Evolutionary conservation across 2,888 invertebrate genomes (phyloP).

Genomic region (Augiades crinisus): DNA sequence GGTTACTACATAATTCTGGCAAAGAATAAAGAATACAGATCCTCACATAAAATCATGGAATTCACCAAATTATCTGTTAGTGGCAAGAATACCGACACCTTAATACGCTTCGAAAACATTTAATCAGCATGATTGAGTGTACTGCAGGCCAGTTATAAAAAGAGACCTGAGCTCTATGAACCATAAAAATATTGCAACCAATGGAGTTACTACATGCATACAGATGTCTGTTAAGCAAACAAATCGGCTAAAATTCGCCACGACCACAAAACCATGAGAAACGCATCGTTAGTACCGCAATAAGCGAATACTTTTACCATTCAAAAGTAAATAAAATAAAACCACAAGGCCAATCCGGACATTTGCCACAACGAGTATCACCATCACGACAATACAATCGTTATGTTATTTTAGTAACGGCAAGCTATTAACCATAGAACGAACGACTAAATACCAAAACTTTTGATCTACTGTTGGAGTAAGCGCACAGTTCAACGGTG

Average conservation of each 20-base stretch:
- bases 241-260: neutral
- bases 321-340: constrained; percentile 5
- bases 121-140: too few relatives aligned
- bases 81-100: too few relatives aligned
- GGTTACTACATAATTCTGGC: too few relatives aligned
- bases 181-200: too few relatives aligned
- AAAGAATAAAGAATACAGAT: too few relatives aligned
- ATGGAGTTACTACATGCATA: too few relatives aligned
- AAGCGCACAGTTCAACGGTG: neutral
- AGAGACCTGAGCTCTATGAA: too few relatives aligned
- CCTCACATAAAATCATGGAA: too few relatives aligned
- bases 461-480: neutral
- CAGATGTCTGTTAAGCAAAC: too few relatives aligned
- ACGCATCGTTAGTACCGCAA: neutral
- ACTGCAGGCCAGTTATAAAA: too few relatives aligned
- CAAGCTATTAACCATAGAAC: neutral
- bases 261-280: neutral
- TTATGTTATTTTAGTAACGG: constrained; percentile 38
- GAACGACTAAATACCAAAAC: constrained; percentile 6
- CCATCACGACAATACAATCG: constrained; percentile 38
- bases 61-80: too few relatives aligned
- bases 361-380: constrained; percentile 1
- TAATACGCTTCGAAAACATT: too few relatives aligned
- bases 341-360: constrained; percentile 6
- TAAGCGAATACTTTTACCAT: neutral